Evolutionary conservation across 1,140 invertebrate genomes (phyloP), one percentile per base, ranked within the genome.

Genomic region (Limonius californicus): DNA sequence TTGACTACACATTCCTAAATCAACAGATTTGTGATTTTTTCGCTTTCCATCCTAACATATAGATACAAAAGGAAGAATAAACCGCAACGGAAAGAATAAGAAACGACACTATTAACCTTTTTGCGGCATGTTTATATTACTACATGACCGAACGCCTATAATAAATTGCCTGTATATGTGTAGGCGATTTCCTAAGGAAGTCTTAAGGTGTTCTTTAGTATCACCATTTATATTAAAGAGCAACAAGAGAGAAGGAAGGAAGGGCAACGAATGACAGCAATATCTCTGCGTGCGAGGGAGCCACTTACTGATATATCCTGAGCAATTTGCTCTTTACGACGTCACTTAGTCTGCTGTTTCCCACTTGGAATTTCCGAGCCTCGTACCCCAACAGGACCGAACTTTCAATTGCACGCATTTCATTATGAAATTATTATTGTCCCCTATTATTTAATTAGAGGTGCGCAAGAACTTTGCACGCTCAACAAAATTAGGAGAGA

Each of bases 321-420:
- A 54, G 59, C 59, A 61, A 61, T 61, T 61, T 61, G 59, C 53
- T 55, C 50, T 55, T 61, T 61, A 61, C 53, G 59, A 60, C 35
- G 56, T 43, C 16, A 43, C 35, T 57, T 57, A 20, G 42, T 57
- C 35, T 57, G 42, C 42, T 57, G 42, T 57, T 57, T 43, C 14
- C 35, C 42, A 42, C 35, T 57, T 57, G 16, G 18, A 50, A 11
- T 50, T 50, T 50, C 20, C n/a, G 45, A 18, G 9, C 45, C 45
- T 8, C 16, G 2, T 50, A 12, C 14, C n/a, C 9, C 4, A 50
- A 50, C 45, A 50, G 20, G 45, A 21, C 45, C 45, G 45, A 50
- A 50, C 45, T 50, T 50, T 19, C 14, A 50, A 50, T 39, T 14
- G 35, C 35, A 39, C n/a, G 4, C 16, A 50, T 50, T 50, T 50